These are phyloP conservation scores for Pseudoips prasinana DNA, from an alignment of 2,888 invertebrate genomes.

Conservation along the genomic window DNA sequence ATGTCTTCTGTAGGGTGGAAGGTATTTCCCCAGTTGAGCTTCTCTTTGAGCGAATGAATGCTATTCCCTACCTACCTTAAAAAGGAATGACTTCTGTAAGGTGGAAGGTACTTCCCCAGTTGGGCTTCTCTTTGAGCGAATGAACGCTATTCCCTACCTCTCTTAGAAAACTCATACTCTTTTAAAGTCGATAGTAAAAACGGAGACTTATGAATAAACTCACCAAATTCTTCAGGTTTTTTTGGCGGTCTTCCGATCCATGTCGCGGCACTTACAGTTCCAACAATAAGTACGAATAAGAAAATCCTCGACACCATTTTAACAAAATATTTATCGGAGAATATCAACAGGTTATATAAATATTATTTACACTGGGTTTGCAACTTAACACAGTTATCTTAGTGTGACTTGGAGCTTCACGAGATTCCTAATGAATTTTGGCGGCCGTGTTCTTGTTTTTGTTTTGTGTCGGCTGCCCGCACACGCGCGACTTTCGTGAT, in stretches of 20 bases:
- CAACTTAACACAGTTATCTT: conserved; percentile 22
- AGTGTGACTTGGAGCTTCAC: conserved; percentile 30
- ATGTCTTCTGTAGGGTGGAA: too few species aligned
- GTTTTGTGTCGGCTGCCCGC: conserved; percentile 45
- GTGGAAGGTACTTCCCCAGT: too few species aligned
- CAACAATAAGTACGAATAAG: conserved; percentile 47
- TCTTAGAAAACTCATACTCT: too few species aligned
- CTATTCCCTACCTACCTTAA: too few species aligned
- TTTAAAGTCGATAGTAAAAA: too few species aligned
- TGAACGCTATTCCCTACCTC: too few species aligned
- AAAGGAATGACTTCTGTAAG: too few species aligned
- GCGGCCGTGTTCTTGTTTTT: conserved; percentile 53
- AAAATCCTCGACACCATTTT: conserved; percentile 61
- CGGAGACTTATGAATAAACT: too few species aligned
- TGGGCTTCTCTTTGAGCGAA: too few species aligned
- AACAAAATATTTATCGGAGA: not conserved
- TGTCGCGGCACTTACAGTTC: conserved; percentile 51
- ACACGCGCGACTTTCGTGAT: conserved; percentile 37
- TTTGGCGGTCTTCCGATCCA: conserved; percentile 42
- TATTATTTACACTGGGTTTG: not conserved
- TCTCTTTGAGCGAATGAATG: too few species aligned
- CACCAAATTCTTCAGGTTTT: conserved; percentile 59
- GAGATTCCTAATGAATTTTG: conserved; percentile 48
- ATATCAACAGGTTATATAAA: not conserved
- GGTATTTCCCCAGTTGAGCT: too few species aligned